Conservation (phyloP, 1,140 invertebrate genomes). For the Drosophila pachea region DNA sequence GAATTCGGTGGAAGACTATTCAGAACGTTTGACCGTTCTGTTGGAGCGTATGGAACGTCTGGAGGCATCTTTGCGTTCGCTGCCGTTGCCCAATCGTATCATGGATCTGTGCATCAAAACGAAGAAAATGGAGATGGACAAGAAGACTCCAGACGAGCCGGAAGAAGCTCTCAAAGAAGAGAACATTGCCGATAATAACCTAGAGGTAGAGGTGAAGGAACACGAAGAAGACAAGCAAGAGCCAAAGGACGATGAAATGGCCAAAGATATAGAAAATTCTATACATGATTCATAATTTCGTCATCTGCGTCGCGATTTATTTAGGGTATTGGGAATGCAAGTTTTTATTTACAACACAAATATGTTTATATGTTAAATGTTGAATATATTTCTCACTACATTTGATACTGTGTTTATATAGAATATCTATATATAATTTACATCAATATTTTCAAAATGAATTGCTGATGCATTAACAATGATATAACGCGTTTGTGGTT, state of each 20-base stretch:
- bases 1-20: slow-evolving; percentile 22
- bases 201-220: not conserved
- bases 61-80: slow-evolving; percentile 6
- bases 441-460: slow-evolving; percentile 33
- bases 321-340: slow-evolving; percentile 24
- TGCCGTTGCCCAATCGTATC: not conserved
- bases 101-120: no score
- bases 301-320: not conserved
- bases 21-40: slow-evolving; percentile 2
- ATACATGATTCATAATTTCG: not conserved
- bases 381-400: slow-evolving; percentile 38
- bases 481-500: slow-evolving; percentile 49
- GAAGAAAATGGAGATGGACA: not conserved
- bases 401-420: slow-evolving; percentile 15
- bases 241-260: not conserved
- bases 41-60: slow-evolving; percentile 26
- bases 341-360: slow-evolving; percentile 55
- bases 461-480: slow-evolving; percentile 56
- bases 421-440: slow-evolving; percentile 29
- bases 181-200: not conserved
- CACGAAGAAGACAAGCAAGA: not conserved
- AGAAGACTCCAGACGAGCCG: not conserved
- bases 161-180: not conserved
- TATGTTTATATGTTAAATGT: slow-evolving; percentile 45
- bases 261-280: not conserved